Percentiles rank a stretch among this genome's conserved stretches.
These are phyloP conservation scores for Rhadinocentrus ornatus DNA, from an alignment of 2,797 vertebrate species.

Conservation along the genomic window DNA sequence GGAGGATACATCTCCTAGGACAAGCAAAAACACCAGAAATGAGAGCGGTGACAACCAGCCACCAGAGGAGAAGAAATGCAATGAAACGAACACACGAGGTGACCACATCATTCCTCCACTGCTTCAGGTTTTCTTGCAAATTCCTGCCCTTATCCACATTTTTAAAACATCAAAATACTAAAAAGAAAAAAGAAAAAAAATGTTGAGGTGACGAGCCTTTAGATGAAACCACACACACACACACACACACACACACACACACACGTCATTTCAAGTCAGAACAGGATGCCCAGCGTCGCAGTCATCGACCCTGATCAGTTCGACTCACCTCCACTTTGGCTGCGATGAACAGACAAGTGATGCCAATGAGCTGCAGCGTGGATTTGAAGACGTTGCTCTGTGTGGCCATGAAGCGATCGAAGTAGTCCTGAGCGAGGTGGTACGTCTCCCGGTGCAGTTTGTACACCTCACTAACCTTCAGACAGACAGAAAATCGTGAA, in stretches of 20 bases:
- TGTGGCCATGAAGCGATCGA: conserved; percentile 97
- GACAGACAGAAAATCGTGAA: not conserved
- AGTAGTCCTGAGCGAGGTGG: conserved; percentile 96
- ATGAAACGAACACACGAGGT: too few relatives aligned
- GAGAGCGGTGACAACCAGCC: rapidly evolving
- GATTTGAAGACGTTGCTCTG: conserved; percentile 92
- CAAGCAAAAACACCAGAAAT: not conserved
- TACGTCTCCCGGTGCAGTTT: conserved; percentile 96
- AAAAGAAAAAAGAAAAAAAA: too few relatives aligned
- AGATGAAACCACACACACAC: too few relatives aligned
- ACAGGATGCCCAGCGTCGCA: too few relatives aligned
- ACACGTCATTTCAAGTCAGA: too few relatives aligned
- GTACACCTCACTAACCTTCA: conserved; percentile 94
- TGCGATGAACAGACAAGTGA: conserved; percentile 94
- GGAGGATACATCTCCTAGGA: conserved; percentile 96
- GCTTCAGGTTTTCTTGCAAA: too few relatives aligned
- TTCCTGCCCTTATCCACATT: too few relatives aligned
- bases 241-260: too few relatives aligned
- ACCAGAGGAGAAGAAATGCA: not conserved
- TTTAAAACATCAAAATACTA: too few relatives aligned
- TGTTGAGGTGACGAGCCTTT: too few relatives aligned
- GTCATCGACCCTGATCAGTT: too few relatives aligned
- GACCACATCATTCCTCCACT: not conserved
- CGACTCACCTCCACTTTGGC: conserved; percentile 92
- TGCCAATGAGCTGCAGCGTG: conserved; percentile 94